Evolutionary conservation across 2,113 vertebrate species (phyloP).

Genomic region (Tragelaphus buxtoni): DNA sequence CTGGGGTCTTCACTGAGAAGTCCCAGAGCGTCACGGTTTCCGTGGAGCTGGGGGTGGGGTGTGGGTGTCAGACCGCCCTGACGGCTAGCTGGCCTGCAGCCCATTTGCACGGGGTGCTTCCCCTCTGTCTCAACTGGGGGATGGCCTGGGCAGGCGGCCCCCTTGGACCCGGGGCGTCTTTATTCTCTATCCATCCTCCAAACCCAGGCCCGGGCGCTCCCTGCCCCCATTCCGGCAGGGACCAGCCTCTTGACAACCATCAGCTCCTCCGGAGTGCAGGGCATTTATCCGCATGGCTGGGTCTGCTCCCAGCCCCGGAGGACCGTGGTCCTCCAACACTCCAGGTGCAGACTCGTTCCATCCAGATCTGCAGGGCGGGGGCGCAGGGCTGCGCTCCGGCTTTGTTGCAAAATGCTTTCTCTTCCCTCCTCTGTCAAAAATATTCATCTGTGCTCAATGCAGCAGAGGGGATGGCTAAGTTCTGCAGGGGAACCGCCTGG

Average conservation of each 20-base stretch:
- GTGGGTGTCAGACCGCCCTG: rapidly evolving
- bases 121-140: neutral
- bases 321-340: slow-evolving; percentile 73
- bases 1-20: neutral
- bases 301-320: neutral
- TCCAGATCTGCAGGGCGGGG: slow-evolving; percentile 72
- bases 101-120: neutral
- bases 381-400: slow-evolving; percentile 71
- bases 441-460: slow-evolving; percentile 84
- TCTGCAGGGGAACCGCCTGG: slow-evolving; percentile 78
- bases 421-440: slow-evolving; percentile 77
- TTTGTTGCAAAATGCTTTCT: slow-evolving; percentile 80
- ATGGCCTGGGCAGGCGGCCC: neutral
- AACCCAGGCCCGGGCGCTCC: neutral
- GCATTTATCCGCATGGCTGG: slow-evolving; percentile 50
- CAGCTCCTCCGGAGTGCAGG: neutral
- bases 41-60: neutral
- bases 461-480: slow-evolving; percentile 75
- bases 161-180: neutral
- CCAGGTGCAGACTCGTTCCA: slow-evolving; percentile 78
- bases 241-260: neutral
- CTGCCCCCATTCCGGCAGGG: neutral
- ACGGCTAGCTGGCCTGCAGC: neutral
- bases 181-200: neutral
- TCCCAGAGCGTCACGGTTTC: neutral